Conservation (phyloP, 2,888 invertebrate species). For the Cantharis flavilabris region DNA sequence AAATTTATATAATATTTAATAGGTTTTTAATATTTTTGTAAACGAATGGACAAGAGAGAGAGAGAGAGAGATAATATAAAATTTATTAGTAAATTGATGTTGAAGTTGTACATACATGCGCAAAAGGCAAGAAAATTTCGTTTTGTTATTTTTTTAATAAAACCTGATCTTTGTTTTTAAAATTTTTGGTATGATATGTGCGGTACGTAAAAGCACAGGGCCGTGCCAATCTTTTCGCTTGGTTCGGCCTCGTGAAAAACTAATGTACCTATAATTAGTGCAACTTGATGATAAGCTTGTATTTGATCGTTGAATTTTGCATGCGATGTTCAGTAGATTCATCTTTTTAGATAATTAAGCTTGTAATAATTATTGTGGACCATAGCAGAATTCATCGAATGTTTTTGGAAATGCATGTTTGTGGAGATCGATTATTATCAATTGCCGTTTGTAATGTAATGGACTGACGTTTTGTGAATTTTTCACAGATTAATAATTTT, state of each 20-base stretch:
- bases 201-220: background rate
- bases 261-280: background rate
- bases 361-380: background rate
- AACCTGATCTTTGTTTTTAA: background rate
- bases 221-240: background rate
- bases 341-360: background rate
- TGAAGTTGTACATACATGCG: background rate
- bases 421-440: background rate
- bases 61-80: background rate
- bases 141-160: background rate
- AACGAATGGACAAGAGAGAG: background rate
- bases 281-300: background rate
- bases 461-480: background rate
- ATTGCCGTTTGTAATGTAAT: background rate
- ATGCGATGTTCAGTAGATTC: background rate
- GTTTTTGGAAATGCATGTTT: background rate
- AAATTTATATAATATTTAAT: background rate
- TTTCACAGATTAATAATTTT: background rate
- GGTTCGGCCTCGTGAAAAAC: background rate
- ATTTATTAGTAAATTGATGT: background rate
- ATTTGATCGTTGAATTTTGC: background rate
- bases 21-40: background rate
- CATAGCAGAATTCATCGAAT: background rate
- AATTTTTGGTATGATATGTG: background rate
- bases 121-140: background rate